Evolutionary conservation across 1,140 invertebrate species (phyloP), one percentile per base, ranked within the genome.

Genomic region (Chymomyza costata): DNA sequence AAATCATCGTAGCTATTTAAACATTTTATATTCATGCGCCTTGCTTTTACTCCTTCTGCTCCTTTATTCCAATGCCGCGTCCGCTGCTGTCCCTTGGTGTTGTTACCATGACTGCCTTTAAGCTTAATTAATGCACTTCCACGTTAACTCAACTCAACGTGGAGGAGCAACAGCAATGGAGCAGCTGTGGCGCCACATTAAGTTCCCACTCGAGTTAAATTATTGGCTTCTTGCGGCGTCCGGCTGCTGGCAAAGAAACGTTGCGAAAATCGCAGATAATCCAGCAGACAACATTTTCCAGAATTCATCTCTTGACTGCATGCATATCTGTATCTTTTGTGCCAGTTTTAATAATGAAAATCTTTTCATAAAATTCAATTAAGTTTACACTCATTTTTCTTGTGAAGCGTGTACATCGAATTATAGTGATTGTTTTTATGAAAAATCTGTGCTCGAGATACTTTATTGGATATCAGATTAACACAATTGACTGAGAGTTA

Each of bases 51-150:
- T n/a, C n/a, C n/a, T n/a, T n/a, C n/a, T n/a, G n/a, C n/a, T n/a
- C n/a, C n/a, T 32, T 38, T 44, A 28, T 21, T 17, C 46, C 39
- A 15, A 32, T 21, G 35, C 21, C 34, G 11, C 38, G 37, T 7
- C 6, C 13, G 18, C 16, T 25, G 17, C 19, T 8, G n/a, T n/a
- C n/a, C n/a, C n/a, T n/a, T n/a, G 14, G 11, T 14, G 15, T 41
- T 39, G 71, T 71, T 66, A 58, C 66, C 66, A 54, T 64, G 63
- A 51, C 32, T 18, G 38, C 56, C 70, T 69, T 76, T 59, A 60
- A 53, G 45, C 66, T 71, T 76, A 76, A 76, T 76, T 76, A 76
- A 76, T 76, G 71, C 71, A 80, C 66, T 76, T 71, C 66, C 39
- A 62, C 67, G 71, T 78, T 78, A 71, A 76, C 65, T 53, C 63